Evolutionary conservation across 2,797 vertebrate species (phyloP), one percentile per base, ranked within the genome.

Genomic region (Bovichtus variegatus): DNA sequence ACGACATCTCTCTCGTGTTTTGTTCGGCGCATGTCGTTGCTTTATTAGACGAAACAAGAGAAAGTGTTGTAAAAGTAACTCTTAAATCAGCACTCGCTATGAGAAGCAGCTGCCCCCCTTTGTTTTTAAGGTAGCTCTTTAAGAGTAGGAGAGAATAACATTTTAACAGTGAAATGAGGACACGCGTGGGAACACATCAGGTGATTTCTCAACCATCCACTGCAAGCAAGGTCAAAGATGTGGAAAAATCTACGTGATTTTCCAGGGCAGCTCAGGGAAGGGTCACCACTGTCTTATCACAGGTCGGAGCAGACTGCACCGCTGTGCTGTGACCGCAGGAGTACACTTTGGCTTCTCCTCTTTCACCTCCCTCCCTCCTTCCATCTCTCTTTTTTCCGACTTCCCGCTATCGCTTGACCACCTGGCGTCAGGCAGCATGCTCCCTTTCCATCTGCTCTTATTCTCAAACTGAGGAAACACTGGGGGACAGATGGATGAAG

Each of bases 391-490:
- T 40, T 68, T 58, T 55, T 19, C 29, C 18, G 60, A 59, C 40
- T 60, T 74, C 69, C 60, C 71, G 83, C 80, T 60, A 47, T 83
- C 68, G 43, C 50, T 66, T 57, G 59, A 77, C 86, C 89, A 90
- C 87, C 90, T 91, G 91, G 83, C 76, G 62, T 74, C 72, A 64
- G 50, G 21, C 85, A 38, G 68, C 60, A 19, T 19, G 3, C 71
- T 69, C 86, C 81, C 67, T 76, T 43, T 88, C 93, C 93, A 94
- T 93, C 93, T 94, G 93, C 83, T 88, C 70, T 63, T 46, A 71
- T 86, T 92, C 90, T 90, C 93, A 93, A 82, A 82, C 81, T 9
- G 64, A 86, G 77, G 76, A 81, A 76, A 86, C 83, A 71, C 66
- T 25, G 69, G 79, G 63, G 74, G 76, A 25, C 81, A 82, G 86